phyloP scores from a whole-genome alignment of 2,797 vertebrate genomes.

The Gambelia wislizenii region DNA sequence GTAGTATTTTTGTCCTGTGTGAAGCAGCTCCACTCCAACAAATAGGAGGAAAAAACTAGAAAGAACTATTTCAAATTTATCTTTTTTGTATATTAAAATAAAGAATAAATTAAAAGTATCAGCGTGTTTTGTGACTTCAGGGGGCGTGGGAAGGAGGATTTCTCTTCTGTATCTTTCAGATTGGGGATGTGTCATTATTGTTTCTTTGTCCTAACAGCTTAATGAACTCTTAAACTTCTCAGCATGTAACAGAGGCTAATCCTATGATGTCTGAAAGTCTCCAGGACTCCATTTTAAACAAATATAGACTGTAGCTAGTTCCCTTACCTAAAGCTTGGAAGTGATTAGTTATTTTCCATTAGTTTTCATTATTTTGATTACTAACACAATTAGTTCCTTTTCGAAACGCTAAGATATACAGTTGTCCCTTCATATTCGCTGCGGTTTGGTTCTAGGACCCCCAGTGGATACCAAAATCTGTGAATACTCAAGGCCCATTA shows the following conservation, averaged over 20 bases:
- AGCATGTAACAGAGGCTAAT: not conserved
- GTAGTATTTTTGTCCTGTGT: constrained; percentile 86
- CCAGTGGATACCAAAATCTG: no score
- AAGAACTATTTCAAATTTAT: constrained; percentile 91
- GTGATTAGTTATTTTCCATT: not conserved
- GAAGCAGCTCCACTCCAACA: constrained; percentile 85
- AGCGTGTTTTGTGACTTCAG: constrained; percentile 36
- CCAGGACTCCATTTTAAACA: not conserved
- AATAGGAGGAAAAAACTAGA: constrained; percentile 83
- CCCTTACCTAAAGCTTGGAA: not conserved
- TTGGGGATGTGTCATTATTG: not conserved
- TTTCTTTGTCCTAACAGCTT: not conserved
- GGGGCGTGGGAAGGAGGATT: not conserved
- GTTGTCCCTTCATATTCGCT: no score
- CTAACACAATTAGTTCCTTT: not conserved
- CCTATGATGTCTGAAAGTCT: not conserved
- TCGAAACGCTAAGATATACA: not conserved
- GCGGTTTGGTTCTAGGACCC: no score
- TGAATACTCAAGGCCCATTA: no score
- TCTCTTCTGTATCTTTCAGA: constrained; percentile 15
- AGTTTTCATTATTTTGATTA: not conserved
- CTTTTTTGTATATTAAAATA: constrained; percentile 98
- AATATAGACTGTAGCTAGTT: not conserved
- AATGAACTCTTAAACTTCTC: not conserved
- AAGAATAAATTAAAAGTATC: constrained; percentile 85